phyloP scores from a whole-genome alignment of 1,140 invertebrate species.

The Brachionus sp. region DNA sequence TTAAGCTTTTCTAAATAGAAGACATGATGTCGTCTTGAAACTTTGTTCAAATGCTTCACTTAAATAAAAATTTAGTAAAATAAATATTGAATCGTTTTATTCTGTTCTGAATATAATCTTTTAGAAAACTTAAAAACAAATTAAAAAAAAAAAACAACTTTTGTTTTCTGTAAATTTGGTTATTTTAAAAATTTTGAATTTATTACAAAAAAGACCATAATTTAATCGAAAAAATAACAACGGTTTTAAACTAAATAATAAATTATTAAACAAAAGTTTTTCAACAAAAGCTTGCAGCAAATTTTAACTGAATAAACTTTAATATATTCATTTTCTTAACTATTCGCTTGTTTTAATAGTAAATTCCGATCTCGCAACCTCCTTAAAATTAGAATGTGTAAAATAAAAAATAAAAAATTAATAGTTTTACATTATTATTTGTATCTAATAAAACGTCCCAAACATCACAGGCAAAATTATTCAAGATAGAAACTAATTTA shows the following conservation, averaged over 20 bases:
- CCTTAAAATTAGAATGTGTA: background rate
- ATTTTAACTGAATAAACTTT: background rate
- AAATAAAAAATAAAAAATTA: background rate
- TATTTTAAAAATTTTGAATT: no score
- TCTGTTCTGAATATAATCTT: no score
- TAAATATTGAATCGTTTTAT: no score
- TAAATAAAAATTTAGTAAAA: no score
- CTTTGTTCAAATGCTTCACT: no score
- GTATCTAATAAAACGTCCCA: background rate
- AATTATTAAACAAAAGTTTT: no score
- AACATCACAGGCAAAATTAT: background rate
- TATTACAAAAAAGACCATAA: no score
- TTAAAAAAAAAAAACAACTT: background rate
- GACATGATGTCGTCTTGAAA: no score
- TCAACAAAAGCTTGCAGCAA: background rate
- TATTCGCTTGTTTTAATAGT: background rate
- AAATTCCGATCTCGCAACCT: conserved; percentile 18
- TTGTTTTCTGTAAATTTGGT: no score
- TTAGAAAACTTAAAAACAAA: background rate
- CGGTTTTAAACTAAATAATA: no score
- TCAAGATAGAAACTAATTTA: background rate
- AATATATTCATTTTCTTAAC: background rate
- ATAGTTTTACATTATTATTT: background rate
- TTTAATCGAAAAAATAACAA: no score
- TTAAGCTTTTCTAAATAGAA: no score